Evolutionary conservation across 2,797 vertebrate species (phyloP), one percentile per base, ranked within the genome.

Genomic region (Tolypeutes matacus): DNA sequence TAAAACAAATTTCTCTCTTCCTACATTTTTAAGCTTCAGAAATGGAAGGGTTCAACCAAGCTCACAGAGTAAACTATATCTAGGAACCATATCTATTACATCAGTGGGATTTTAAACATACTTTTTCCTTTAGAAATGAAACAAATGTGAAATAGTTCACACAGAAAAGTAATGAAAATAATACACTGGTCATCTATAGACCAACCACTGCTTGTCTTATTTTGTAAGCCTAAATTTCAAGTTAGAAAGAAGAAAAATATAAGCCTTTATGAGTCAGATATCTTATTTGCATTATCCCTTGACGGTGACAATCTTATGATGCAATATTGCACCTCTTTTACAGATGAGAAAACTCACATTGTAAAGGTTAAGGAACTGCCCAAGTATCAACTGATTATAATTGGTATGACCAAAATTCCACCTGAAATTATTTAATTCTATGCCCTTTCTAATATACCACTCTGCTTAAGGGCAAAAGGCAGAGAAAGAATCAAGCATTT

Each of bases 41-140:
- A 56, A 18, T 39, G 29, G 29, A 92, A 11, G 5, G 6, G 4
- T 88, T 75, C 80, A 53, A 86, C 12, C 27, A 72, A 94, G 60
- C 21, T 92, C 17, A 15, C 21, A 46, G 11, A 94, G 23, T 42
- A 91, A 70, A 96, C 64, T 27, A 1, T 29, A 76, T 62, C 18
- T 72, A 84, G 29, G 60, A 82, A 0, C 10, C 25, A 12, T 27
- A 80, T 39, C 7, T 49, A 78, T 65, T 31, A 21, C 4, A 14
- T 69, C 65, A 51, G 21, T 21, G 21, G 49, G 25, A 73, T 39
- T 84, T 92, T 60, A 36, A 80, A 64, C 8, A 94, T 72, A 81
- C 17, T 46, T 67, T 60, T 94, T 96, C 34, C n/a, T 83, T 92
- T 90, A 62, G 20, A 90, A 76, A 67, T 39, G 13, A 92, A 70